Evolutionary conservation across 2,113 vertebrate species (phyloP).

Genomic region (Saccopteryx bilineata): DNA sequence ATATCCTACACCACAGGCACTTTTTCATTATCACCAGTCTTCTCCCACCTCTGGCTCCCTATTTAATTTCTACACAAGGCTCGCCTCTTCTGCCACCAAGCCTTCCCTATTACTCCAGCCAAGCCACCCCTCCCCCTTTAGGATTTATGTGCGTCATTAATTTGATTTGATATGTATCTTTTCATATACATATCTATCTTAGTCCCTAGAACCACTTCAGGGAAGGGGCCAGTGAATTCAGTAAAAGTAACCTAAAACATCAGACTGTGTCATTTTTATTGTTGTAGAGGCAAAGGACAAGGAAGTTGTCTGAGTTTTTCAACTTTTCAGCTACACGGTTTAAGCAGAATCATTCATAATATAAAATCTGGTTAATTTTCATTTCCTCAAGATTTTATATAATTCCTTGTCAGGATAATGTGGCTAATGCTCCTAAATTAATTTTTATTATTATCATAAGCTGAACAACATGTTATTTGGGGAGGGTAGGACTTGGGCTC

Average conservation of each 20-base stretch:
- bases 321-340: background rate
- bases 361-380: background rate
- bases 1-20: background rate
- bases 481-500: background rate
- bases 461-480: background rate
- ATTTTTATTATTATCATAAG: background rate
- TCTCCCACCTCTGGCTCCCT: background rate
- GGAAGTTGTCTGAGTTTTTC: background rate
- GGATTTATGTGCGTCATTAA: background rate
- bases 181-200: background rate
- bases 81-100: background rate
- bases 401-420: background rate
- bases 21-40: background rate
- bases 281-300: background rate
- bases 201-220: background rate
- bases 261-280: background rate
- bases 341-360: background rate
- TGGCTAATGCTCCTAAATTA: background rate
- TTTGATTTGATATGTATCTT: background rate
- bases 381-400: slow-evolving; percentile 15
- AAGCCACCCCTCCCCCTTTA: background rate
- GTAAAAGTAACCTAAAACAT: background rate
- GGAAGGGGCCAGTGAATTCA: background rate
- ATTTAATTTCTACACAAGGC: background rate
- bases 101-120: background rate